Percentiles rank a stretch among this genome's conserved stretches.
Evolutionary conservation across 2,888 invertebrate species (phyloP).

Genomic region (Ectemnius lituratus): DNA sequence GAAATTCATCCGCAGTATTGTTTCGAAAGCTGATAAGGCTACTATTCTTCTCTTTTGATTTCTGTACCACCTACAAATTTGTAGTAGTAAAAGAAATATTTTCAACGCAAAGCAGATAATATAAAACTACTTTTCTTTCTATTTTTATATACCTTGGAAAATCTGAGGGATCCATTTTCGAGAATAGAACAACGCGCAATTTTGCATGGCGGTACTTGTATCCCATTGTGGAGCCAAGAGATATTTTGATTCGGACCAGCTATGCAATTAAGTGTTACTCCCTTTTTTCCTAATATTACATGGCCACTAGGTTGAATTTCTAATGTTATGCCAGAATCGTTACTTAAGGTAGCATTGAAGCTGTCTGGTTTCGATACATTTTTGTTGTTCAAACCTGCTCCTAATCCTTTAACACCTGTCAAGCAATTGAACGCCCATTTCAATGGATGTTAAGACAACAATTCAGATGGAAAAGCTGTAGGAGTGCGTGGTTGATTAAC

Average conservation of each 20-base stretch:
- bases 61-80: constrained; percentile 53
- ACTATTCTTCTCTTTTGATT: constrained; percentile 63
- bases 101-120: background rate
- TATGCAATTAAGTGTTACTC: constrained; percentile 70
- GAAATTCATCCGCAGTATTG: constrained; percentile 68
- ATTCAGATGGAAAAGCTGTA: too few species aligned
- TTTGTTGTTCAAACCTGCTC: constrained; percentile 64
- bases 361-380: constrained; percentile 67
- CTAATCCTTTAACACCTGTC: constrained; percentile 70
- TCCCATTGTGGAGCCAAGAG: constrained; percentile 72
- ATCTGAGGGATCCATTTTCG: constrained; percentile 71
- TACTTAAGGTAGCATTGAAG: constrained; percentile 58
- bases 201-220: constrained; percentile 71
- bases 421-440: background rate
- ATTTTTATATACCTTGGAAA: constrained; percentile 66
- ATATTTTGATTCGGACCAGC: constrained; percentile 66
- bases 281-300: constrained; percentile 71
- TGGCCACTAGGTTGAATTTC: constrained; percentile 71
- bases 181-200: constrained; percentile 65
- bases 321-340: constrained; percentile 63
- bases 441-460: background rate
- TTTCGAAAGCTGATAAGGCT: constrained; percentile 54
- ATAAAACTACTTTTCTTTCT: background rate
- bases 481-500: too few species aligned
- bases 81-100: background rate